Base-by-base conservation (phyloP, 1,140 invertebrate genomes). In the Zaprionus nigranus region DNA sequence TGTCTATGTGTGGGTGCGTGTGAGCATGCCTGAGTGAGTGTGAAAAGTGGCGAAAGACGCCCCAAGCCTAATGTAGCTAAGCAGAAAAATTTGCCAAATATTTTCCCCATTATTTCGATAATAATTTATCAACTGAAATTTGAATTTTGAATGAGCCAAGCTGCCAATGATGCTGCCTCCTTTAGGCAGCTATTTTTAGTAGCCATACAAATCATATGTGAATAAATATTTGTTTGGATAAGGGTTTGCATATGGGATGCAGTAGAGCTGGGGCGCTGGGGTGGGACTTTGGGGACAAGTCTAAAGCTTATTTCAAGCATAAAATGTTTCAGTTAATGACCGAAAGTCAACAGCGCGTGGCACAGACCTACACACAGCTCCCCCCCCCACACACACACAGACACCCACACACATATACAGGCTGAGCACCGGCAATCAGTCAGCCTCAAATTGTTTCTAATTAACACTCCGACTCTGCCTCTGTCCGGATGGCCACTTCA, bases 371-470 rank as follows among this genome's bases (percentile, higher is more conserved):
- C 20, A 66, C 54, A 5, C 3, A 40, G 3, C 13, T 13, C 12
- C 3, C 0, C 36, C 36, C 12, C 2, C 3, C 24, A 56, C n/a
- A 6, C 63, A 36, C 30, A 20, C 17, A 61, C 54, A 58, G 4
- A 28, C 20, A 36, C 36, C 17, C 36, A 36, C 36, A 24, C 36
- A 36, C 54, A 58, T 28, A 46, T 12, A 81, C 15, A 60, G 15
- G 22, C 53, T 46, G 12, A 38, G 59, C 69, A 77, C 68, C 59
- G 63, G 81, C 84, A 83, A 88, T 86, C 84, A 83, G 84, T 78
- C 81, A 75, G 84, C 78, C 81, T 75, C 84, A 87, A 87, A 83
- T 83, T 83, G 84, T 81, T 87, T 84, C 83, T 87, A 87, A 87
- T 88, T 88, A 87, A 81, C 84, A 75, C 61, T 75, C 63, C 75